phyloP scores from a whole-genome alignment of 2,797 vertebrate species.

The Triplophysa yarkandensis region DNA sequence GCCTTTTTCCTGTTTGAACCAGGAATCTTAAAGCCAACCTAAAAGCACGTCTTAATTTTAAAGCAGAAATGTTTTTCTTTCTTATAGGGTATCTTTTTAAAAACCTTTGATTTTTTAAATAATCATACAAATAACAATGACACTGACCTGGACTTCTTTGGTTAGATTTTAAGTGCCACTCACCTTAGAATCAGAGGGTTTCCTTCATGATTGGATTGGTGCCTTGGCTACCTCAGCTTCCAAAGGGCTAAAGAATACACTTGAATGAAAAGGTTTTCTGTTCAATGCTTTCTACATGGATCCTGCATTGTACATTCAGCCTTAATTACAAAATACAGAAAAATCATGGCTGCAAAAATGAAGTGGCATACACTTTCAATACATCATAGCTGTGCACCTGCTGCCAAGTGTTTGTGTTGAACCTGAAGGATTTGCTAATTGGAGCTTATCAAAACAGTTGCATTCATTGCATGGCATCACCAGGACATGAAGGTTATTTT shows the following conservation, averaged over 20 bases:
- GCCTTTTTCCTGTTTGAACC: constrained; percentile 81
- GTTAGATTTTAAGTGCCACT: constrained; percentile 58
- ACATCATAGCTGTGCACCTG: constrained; percentile 55
- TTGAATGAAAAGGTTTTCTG: constrained; percentile 62
- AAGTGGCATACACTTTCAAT: constrained; percentile 36
- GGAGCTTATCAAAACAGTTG: constrained; percentile 58
- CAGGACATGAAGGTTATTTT: constrained; percentile 51
- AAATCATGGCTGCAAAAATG: constrained; percentile 51
- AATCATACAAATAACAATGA: constrained; percentile 82
- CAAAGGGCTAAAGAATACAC: constrained; percentile 58
- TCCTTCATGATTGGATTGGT: constrained; percentile 59
- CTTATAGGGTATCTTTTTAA: constrained; percentile 64
- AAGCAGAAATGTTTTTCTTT: constrained; percentile 79
- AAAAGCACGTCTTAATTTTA: constrained; percentile 84
- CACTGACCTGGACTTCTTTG: constrained; percentile 59
- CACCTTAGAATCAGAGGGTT: constrained; percentile 67
- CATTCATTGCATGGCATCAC: constrained; percentile 39
- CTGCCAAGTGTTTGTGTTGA: constrained; percentile 56
- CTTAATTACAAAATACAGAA: constrained; percentile 67
- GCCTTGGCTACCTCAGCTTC: constrained; percentile 50
- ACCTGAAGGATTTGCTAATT: constrained; percentile 59
- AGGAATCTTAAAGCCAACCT: constrained; percentile 79
- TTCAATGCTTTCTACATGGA: constrained; percentile 59
- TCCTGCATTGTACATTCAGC: constrained; percentile 61
- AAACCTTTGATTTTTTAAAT: constrained; percentile 62